phyloP scores from a whole-genome alignment of 1,140 invertebrate species.

The Neotoxoptera formosana region DNA sequence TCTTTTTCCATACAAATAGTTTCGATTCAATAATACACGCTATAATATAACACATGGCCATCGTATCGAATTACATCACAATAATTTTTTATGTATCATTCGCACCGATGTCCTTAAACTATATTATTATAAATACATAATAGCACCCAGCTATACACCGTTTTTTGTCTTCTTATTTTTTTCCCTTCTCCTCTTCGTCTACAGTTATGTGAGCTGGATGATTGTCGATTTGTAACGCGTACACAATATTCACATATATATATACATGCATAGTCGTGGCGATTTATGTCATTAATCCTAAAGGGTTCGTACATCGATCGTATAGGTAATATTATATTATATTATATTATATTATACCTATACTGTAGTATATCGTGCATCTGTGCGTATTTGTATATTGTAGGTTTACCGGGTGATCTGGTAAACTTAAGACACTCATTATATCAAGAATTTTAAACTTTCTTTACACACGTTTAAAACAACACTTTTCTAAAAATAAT shows the following conservation, averaged over 20 bases:
- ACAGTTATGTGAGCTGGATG: neutral
- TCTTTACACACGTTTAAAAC: too few relatives aligned
- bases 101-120: neutral
- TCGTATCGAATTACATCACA: conserved; percentile 41
- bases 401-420: too few relatives aligned
- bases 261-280: neutral
- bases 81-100: conserved; percentile 18
- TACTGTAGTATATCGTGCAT: too few relatives aligned
- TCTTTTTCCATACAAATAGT: conserved; percentile 10
- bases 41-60: conserved; percentile 28
- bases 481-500: too few relatives aligned
- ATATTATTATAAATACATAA: neutral
- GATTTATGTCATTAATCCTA: neutral
- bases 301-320: neutral
- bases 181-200: neutral
- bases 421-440: too few relatives aligned
- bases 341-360: neutral
- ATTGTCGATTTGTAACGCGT: neutral
- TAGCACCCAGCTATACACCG: neutral
- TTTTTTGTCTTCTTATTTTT: conserved; percentile 19
- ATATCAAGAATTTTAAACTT: too few relatives aligned
- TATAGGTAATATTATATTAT: neutral
- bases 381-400: too few relatives aligned
- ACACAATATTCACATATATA: neutral
- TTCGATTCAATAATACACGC: neutral